phyloP scores from a whole-genome alignment of 2,113 vertebrate genomes.

The Epinephelus fuscoguttatus region DNA sequence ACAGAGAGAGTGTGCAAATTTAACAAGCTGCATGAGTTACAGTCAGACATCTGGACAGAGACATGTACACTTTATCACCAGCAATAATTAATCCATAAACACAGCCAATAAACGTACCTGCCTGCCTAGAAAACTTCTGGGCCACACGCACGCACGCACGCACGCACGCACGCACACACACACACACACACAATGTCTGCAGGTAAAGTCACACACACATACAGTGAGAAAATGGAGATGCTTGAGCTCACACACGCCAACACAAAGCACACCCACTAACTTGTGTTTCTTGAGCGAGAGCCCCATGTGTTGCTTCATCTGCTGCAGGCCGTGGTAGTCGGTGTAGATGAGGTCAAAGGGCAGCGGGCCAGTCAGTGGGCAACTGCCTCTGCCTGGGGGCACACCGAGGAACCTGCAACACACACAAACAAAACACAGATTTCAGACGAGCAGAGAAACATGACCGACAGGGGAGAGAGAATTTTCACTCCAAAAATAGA shows the following conservation, averaged over 20 bases:
- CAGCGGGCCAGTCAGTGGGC: constrained; percentile 92
- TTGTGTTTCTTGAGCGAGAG: constrained; percentile 97
- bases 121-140: constrained; percentile 14
- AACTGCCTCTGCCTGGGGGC: constrained; percentile 96
- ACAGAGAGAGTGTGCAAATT: constrained; percentile 32
- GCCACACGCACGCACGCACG: not conserved
- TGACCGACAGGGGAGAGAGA: not conserved
- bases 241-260: not conserved
- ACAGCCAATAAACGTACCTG: constrained; percentile 39
- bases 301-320: constrained; percentile 99
- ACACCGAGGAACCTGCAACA: constrained; percentile 92
- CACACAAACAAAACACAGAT: constrained; percentile 25
- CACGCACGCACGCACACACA: not conserved
- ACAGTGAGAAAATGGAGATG: not conserved
- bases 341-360: constrained; percentile 98
- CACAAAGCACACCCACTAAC: constrained; percentile 79
- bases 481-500: not conserved
- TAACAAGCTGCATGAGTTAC: constrained; percentile 57
- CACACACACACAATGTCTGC: not conserved
- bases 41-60: constrained; percentile 45
- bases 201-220: not conserved
- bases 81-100: constrained; percentile 65
- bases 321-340: constrained; percentile 96
- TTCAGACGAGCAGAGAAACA: constrained; percentile 30
- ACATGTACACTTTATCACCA: constrained; percentile 56